Percentiles rank a stretch among this genome's conserved stretches.
Evolutionary conservation across 1,140 invertebrate species (phyloP).

Genomic region (Tetraneura akinire): DNA sequence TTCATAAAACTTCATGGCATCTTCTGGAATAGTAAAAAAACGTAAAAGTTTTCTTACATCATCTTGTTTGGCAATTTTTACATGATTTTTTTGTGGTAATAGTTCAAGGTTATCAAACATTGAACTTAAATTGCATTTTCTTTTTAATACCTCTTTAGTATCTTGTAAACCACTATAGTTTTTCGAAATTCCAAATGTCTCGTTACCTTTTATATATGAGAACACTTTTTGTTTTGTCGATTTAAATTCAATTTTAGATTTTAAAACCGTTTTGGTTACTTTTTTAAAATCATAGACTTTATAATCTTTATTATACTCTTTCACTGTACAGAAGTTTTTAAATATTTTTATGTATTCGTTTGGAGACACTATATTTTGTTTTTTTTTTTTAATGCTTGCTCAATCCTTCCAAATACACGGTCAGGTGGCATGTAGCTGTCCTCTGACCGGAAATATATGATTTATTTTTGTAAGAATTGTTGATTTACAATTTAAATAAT

Average conservation of each 20-base stretch:
- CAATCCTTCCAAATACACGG: neutral
- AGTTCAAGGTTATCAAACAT: neutral
- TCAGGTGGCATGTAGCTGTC: neutral
- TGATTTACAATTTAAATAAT: too few species aligned
- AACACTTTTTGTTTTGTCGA: neutral
- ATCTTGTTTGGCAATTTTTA: conserved; percentile 6
- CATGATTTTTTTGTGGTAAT: conserved; percentile 16
- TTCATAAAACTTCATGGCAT: conserved; percentile 24
- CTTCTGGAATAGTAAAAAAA: conserved; percentile 10
- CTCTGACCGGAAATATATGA: neutral
- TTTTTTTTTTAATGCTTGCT: neutral
- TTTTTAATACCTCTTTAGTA: neutral
- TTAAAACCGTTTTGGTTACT: neutral
- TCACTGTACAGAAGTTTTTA: neutral
- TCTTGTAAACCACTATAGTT: conserved; percentile 10
- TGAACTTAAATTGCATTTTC: conserved; percentile 20
- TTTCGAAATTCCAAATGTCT: neutral
- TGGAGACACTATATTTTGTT: neutral
- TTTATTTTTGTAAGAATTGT: neutral
- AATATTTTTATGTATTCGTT: neutral
- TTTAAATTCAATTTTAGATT: neutral
- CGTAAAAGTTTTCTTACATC: conserved; percentile 34
- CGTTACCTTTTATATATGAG: neutral
- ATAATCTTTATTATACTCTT: neutral
- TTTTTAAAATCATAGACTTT: neutral